Evolutionary conservation across 2,113 vertebrate genomes (phyloP), one percentile per base, ranked within the genome.

Genomic region (Phrynosoma blainvillii): DNA sequence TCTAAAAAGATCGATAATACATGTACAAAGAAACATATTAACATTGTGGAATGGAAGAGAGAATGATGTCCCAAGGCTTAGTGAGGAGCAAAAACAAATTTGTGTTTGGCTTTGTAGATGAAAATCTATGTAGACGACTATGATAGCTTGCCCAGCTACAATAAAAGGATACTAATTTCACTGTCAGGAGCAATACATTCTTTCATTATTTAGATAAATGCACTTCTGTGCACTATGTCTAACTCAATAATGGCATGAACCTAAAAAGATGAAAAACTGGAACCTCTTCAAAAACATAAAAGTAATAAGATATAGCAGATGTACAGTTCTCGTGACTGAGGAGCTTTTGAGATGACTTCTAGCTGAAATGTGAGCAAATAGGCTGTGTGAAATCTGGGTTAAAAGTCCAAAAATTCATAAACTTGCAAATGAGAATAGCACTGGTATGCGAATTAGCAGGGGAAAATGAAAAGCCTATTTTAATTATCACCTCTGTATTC

Each of bases 361-460:
- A 84, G 87, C 90, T 82, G 73, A 92, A 95, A 87, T 87, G 71
- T 30, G 87, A 92, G 86, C 78, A 91, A 94, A 93, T 87, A 87
- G 20, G 77, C 23, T 89, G 82, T 79, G 85, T 85, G 93, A 82
- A 94, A 94, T 62, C 66, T 91, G 88, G 78, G 84, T 93, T 95
- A 96, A 94, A 94, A 94, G 88, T 92, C 52, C 88, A 93, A 54
- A 93, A 95, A 93, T 89, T 89, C 82, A 95, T 96, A 96, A 94
- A 95, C 27, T 90, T 95, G 84, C 82, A 95, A 95, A 96, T 95
- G 85, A 93, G 30, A 66, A 89, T 5, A 80, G 79, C 36, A 30
- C 3, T 86, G 21, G 5, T 88, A 74, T 88, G 27, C 59, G 62
- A 94, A 85, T 89, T 94, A 93, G 93, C 86, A 47, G 32, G 47